These are phyloP conservation scores for Hydraecia micacea DNA, from an alignment of 2,888 invertebrate species.

Conservation along the genomic window DNA sequence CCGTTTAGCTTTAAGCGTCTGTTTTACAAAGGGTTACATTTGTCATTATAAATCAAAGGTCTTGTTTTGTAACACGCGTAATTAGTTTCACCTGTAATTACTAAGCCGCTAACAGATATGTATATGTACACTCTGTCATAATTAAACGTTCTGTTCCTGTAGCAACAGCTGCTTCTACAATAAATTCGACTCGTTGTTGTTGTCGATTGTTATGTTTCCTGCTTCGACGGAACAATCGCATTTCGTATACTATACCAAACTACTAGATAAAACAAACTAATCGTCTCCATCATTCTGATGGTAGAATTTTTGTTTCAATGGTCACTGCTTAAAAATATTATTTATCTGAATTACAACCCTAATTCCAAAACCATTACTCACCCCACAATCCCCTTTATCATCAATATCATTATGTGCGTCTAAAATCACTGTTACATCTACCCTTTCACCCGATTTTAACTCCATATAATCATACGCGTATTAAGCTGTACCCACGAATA, in stretches of 20 bases:
- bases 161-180: constrained; percentile 8
- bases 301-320: not conserved
- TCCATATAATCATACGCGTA: constrained; percentile 50
- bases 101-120: not conserved
- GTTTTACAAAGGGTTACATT: constrained; percentile 7
- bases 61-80: constrained; percentile 10
- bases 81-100: constrained; percentile 24
- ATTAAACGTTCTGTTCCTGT: not conserved
- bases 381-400: not conserved
- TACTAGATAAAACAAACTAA: not conserved
- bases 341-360: not conserved
- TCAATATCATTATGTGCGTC: constrained; percentile 23
- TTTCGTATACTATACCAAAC: not conserved
- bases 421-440: constrained; percentile 32
- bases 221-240: not conserved
- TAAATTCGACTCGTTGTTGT: not conserved
- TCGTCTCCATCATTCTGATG: not conserved
- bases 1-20: constrained; percentile 5
- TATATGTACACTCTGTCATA: not conserved
- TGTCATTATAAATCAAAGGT: constrained; percentile 11
- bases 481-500: constrained; percentile 44
- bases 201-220: not conserved
- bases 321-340: not conserved
- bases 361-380: not conserved
- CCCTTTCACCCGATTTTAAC: constrained; percentile 40